Conservation (phyloP, 2,888 invertebrate species). For the Meta bourneti region DNA sequence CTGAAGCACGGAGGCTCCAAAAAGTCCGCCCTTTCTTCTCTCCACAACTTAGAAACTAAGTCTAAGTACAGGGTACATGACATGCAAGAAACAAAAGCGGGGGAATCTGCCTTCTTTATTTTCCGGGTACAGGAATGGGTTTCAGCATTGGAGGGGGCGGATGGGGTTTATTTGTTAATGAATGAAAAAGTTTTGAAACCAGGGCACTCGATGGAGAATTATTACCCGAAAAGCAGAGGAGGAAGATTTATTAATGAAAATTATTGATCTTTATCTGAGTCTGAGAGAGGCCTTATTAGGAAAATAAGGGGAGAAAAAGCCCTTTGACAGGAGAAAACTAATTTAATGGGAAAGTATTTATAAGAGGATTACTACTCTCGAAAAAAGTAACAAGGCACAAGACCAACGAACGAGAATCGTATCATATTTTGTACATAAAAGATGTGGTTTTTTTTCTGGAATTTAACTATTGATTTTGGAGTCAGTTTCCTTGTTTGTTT, state of each 20-base stretch:
- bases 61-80: not conserved
- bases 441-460: not conserved
- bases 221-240: not conserved
- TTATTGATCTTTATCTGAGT: constrained; percentile 16
- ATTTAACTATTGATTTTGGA: not conserved
- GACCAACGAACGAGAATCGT: not conserved
- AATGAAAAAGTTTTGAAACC: constrained; percentile 22
- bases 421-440: not conserved
- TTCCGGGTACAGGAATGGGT: not conserved
- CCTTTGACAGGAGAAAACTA: constrained; percentile 15
- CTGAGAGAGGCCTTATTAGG: constrained; percentile 6
- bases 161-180: not conserved
- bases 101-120: not conserved
- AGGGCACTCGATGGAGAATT: constrained; percentile 2
- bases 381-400: not conserved
- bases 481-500: not conserved
- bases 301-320: not conserved
- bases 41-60: not conserved
- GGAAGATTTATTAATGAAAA: constrained; percentile 27
- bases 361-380: constrained; percentile 11
- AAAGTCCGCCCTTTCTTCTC: not conserved
- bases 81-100: not conserved
- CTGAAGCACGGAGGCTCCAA: not conserved
- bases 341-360: constrained; percentile 27
- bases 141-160: not conserved